Base-by-base conservation (phyloP, 2,113 vertebrate genomes). In the Irena cyanogastra region DNA sequence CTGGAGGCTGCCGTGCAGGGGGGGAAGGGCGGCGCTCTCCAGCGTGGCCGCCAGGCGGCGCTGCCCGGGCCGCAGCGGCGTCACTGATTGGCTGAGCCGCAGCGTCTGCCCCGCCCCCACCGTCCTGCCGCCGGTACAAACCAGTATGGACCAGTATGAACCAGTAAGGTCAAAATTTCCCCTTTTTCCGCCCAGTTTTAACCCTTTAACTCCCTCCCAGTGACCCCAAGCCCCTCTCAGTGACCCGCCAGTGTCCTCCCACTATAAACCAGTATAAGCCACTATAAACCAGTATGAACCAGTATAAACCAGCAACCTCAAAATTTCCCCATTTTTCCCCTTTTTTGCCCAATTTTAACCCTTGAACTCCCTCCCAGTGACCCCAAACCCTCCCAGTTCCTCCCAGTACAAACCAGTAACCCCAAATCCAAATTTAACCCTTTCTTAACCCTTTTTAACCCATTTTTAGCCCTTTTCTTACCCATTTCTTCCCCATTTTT, bases 81-180 rank as follows among this genome's bases (percentile, higher is more conserved):
- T 66, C 64, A 66, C 64, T 3, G 64, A 66, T 66, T 66, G 64
- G 64, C 64, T 66, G 64, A 66, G 23, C 2, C 59, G 59, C 8
- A 61, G 35, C 8, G 31, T 66, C 13, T 66, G 64, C 44, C 64
- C 64, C 64, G 64, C 64, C 64, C 64, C 64, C 44, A 66, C 33
- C 16, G 64, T 19, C 9, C 64, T 66, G 64, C 41, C 41, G 12
- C 10, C 3, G 24, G 45, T 15, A 42, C 12, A 17, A 20, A 4
- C 5, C 11, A 10, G 27, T 6, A 28, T 1, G 11, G 3, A 39
- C 27, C 39, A 22, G 39, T 63, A 42, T 14, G 3, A 1, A 41
- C 60, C 37, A 10, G 35, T 60, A 60, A 6, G 10, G 7, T n/a
- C n/a, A n/a, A n/a, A n/a, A n/a, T n/a, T n/a, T n/a, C n/a, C n/a